phyloP scores from a whole-genome alignment of 1,140 invertebrate genomes.

The Cydia pomonella region DNA sequence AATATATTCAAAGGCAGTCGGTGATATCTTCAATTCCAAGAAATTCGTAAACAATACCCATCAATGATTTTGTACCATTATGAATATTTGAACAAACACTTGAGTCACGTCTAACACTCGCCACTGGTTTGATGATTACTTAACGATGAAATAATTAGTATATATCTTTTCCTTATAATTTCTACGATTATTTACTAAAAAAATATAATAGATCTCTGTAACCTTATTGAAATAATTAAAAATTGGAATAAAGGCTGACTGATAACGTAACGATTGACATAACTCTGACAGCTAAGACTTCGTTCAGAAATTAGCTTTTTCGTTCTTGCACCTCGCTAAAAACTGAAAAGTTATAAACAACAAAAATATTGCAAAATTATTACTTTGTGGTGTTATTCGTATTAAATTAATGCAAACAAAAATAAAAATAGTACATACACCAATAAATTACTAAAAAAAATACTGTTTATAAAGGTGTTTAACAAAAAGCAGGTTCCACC shows the following conservation, averaged over 20 bases:
- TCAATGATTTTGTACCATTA: slow-evolving; percentile 29
- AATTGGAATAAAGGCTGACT: slow-evolving; percentile 31
- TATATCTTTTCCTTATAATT: neutral
- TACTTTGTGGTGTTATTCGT: neutral
- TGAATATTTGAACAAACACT: slow-evolving; percentile 32
- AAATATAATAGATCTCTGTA: slow-evolving; percentile 19
- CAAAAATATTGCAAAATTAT: neutral
- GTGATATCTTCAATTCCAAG: slow-evolving; percentile 21
- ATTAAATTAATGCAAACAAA: neutral
- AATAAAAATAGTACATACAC: neutral
- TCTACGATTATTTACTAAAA: slow-evolving; percentile 1
- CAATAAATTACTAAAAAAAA: neutral
- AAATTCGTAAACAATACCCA: slow-evolving; percentile 32
- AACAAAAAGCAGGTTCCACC: slow-evolving; percentile 45
- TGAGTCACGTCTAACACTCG: slow-evolving; percentile 9
- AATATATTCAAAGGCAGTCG: slow-evolving; percentile 21
- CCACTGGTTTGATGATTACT: neutral
- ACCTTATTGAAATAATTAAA: slow-evolving; percentile 26
- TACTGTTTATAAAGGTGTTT: neutral
- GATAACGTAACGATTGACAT: slow-evolving; percentile 33
- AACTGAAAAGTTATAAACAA: neutral
- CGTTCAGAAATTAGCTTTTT: slow-evolving; percentile 3
- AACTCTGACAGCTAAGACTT: slow-evolving; percentile 21
- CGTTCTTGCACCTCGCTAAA: neutral
- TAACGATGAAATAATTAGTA: neutral